Conservation (phyloP, 1,140 invertebrate species). For the Pseudomyrmex flavicornis region DNA sequence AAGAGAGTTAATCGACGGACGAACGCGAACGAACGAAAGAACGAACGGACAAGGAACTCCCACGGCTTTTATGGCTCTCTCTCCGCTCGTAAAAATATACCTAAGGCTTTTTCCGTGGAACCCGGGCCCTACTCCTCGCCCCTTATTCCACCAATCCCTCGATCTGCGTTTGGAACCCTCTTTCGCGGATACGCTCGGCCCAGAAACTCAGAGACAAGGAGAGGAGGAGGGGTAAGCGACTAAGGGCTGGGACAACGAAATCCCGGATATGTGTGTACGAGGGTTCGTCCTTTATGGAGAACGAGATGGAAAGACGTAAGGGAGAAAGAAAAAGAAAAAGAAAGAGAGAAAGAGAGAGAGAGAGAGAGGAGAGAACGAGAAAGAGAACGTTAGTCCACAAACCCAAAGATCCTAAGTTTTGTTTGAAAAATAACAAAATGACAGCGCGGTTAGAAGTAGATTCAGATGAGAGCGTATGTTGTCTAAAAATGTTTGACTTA, state of each 20-base stretch:
- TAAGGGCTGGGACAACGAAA: too few species aligned
- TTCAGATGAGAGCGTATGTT: too few species aligned
- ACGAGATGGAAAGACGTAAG: too few species aligned
- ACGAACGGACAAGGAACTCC: slow-evolving; percentile 67
- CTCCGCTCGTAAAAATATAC: slow-evolving; percentile 74
- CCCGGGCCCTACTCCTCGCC: slow-evolving; percentile 51
- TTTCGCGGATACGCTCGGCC: slow-evolving; percentile 61
- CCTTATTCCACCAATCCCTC: slow-evolving; percentile 13
- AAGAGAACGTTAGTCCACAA: background rate
- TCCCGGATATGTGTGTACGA: too few species aligned
- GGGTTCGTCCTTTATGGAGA: too few species aligned
- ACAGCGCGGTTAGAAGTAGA: background rate
- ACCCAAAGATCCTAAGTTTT: slow-evolving; percentile 1
- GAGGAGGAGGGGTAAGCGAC: background rate
- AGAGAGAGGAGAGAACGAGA: background rate
- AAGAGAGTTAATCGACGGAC: slow-evolving; percentile 73
- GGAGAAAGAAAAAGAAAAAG: too few species aligned
- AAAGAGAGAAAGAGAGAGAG: background rate
- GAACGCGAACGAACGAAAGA: slow-evolving; percentile 40
- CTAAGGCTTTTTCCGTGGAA: slow-evolving; percentile 73
- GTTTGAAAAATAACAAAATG: slow-evolving; percentile 12
- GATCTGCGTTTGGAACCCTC: slow-evolving; percentile 27
- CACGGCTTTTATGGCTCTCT: slow-evolving; percentile 72
- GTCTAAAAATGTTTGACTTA: too few species aligned
- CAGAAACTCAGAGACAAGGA: slow-evolving; percentile 62